phyloP scores from a whole-genome alignment of 2,888 invertebrate species.

The Ceratothoa steindachneri region DNA sequence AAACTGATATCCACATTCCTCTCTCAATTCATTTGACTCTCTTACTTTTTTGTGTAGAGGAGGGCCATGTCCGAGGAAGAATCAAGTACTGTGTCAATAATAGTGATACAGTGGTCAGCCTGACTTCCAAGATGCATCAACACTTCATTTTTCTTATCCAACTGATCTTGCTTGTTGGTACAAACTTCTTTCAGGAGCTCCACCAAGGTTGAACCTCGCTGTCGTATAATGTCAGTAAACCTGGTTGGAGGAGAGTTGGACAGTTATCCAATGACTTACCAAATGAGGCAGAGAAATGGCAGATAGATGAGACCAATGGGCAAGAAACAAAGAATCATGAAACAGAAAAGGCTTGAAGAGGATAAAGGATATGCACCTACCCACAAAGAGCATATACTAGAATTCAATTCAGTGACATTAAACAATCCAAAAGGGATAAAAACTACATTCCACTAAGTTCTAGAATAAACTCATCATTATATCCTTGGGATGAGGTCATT shows the following conservation, averaged over 20 bases:
- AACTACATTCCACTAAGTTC: too few species aligned
- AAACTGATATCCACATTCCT: too few species aligned
- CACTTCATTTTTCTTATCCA: slow-evolving; percentile 78
- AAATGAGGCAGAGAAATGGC: too few species aligned
- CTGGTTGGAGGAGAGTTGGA: background rate
- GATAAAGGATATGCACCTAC: too few species aligned
- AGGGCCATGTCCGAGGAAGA: slow-evolving; percentile 79
- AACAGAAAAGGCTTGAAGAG: too few species aligned
- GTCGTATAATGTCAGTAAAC: slow-evolving; percentile 38
- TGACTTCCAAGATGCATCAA: slow-evolving; percentile 74
- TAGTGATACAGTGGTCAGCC: slow-evolving; percentile 82
- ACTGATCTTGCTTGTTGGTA: slow-evolving; percentile 70
- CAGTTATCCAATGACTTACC: too few species aligned
- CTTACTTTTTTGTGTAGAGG: slow-evolving; percentile 73
- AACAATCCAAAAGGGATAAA: too few species aligned
- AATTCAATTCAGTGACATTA: too few species aligned
- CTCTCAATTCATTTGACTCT: too few species aligned
- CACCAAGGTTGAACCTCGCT: slow-evolving; percentile 28
- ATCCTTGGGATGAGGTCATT: too few species aligned
- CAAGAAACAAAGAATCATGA: background rate
- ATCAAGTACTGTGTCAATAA: slow-evolving; percentile 72
- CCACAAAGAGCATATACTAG: too few species aligned
- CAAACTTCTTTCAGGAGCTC: slow-evolving; percentile 68
- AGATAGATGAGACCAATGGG: background rate
- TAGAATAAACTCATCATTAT: too few species aligned